Conservation (phyloP, 2,797 vertebrate species). For the Anas bernieri region DNA sequence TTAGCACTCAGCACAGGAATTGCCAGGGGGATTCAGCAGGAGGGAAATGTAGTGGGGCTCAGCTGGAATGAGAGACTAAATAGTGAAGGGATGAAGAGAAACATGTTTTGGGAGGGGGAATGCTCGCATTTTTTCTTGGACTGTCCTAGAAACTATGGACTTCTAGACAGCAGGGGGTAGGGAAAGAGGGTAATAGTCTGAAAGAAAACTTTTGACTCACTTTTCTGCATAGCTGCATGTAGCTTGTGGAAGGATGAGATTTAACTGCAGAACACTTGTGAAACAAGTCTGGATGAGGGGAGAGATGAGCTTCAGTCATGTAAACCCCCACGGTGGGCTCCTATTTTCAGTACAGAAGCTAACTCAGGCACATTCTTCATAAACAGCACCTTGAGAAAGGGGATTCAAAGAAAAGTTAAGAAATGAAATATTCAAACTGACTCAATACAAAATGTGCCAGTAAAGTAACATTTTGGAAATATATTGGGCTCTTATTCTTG, state of each 20-base stretch:
- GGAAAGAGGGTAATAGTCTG: background rate
- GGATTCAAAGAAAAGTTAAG: background rate
- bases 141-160: background rate
- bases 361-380: background rate
- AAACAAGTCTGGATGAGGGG: background rate
- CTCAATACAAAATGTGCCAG: background rate
- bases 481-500: background rate
- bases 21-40: background rate
- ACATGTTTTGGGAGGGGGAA: background rate
- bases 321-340: background rate
- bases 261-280: background rate
- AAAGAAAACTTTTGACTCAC: background rate
- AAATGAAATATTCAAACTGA: background rate
- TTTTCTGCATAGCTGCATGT: background rate
- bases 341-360: background rate
- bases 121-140: background rate
- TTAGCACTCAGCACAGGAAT: background rate
- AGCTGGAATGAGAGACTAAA: background rate
- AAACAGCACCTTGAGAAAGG: background rate
- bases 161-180: background rate
- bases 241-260: background rate
- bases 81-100: background rate
- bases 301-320: background rate
- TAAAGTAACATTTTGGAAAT: slow-evolving; percentile 17
- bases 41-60: background rate